Conservation (phyloP, 2,797 vertebrate genomes). For the Martes flavigula region DNA sequence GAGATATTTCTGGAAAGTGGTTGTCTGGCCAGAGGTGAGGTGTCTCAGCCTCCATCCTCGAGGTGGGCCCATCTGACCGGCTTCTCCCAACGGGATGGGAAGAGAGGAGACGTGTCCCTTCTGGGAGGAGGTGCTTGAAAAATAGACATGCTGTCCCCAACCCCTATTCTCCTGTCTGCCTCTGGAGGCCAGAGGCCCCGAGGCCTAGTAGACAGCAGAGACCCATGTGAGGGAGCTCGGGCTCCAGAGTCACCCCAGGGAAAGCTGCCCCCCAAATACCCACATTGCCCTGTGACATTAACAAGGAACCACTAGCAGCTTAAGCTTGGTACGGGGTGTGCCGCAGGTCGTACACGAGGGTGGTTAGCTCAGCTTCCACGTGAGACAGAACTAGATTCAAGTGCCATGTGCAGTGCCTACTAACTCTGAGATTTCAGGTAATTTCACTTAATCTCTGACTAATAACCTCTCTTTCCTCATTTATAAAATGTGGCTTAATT, state of each 20-base stretch:
- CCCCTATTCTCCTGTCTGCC: neutral
- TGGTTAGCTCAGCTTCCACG: neutral
- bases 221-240: neutral
- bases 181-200: neutral
- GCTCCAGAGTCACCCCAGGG: neutral
- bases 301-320: neutral
- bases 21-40: neutral
- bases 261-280: neutral
- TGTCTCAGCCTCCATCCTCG: too few relatives aligned
- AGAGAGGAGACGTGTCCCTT: neutral
- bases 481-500: neutral
- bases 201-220: neutral
- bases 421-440: neutral
- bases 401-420: neutral
- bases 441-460: neutral
- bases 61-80: too few relatives aligned
- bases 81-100: neutral
- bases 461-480: neutral
- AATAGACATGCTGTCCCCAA: neutral
- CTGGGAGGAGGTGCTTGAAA: neutral
- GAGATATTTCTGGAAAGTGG: neutral
- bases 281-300: neutral
- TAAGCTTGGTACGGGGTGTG: neutral
- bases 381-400: neutral
- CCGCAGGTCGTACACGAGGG: neutral